Base-by-base conservation (phyloP, 2,113 vertebrate species). In the Hiodon alosoides region DNA sequence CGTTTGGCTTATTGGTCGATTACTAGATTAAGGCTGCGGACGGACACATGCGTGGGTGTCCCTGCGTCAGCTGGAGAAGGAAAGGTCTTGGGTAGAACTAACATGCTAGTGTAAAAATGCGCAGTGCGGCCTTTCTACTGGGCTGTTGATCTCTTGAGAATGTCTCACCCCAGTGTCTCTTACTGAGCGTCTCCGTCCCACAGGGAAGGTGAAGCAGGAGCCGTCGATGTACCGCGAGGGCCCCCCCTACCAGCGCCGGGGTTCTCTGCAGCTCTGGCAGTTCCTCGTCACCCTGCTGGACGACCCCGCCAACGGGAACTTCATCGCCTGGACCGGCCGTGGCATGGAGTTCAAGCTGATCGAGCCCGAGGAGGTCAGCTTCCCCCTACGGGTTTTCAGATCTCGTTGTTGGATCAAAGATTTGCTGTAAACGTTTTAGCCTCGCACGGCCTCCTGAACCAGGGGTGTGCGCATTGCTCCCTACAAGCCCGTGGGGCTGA, bases 261-360 rank as follows among this genome's bases (percentile, higher is more conserved):
- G 96, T 62, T 98, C 96, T 50, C 92, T 98, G 79, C 96, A 98
- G 91, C 94, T 98, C 71, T 98, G 96, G 96, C 96, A 98, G 91
- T 98, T 98, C 86, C 88, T 98, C 9, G 95, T 98, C 73, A 97
- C 96, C 0, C 90, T 98, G 46, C 90, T 98, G 50, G 96, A 98
- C 0, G 96, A 98, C 83, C 96, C 96, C 0, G 93, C 95, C 75
- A 98, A 98, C 0, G 93, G 94, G 0, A 95, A 98, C 84, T 98
- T 98, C 88, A 98, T 98, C 0, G 95, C 96, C 54, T 98, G 96
- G 96, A 98, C 96, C 0, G 96, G 96, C 47, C 93, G 96, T 1
- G 96, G 96, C 84, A 98, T 98, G 96, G 96, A 98, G 82, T 98
- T 98, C 88, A 98, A 98, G 80, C 92, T 98, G 73, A 98, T 98